Conservation (phyloP, 1,140 invertebrate species). For the Diabrotica undecimpunctata region DNA sequence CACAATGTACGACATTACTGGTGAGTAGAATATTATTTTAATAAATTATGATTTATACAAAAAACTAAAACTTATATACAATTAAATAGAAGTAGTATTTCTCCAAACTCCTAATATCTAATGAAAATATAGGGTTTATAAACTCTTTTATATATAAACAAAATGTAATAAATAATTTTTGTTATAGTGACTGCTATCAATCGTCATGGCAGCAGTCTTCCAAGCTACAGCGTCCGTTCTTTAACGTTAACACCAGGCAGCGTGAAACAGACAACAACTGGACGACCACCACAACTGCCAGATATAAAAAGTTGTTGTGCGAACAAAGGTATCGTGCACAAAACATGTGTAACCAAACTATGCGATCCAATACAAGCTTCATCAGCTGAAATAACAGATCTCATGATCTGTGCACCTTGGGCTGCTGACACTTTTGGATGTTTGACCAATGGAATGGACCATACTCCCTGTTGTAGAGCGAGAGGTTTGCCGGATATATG, state of each 20-base stretch:
- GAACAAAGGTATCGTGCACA: conserved; percentile 66
- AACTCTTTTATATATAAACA: no score
- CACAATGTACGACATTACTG: conserved; percentile 76
- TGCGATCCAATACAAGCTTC: conserved; percentile 68
- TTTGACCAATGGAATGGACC: conserved; percentile 74
- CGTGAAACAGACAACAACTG: conserved; percentile 52
- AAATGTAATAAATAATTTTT: no score
- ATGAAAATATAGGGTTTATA: not conserved
- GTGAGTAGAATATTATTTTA: not conserved
- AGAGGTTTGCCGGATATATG: conserved; percentile 70
- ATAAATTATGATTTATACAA: no score
- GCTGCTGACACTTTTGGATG: conserved; percentile 74
- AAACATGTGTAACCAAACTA: conserved; percentile 70
- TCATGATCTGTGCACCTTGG: conserved; percentile 85
- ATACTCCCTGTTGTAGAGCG: conserved; percentile 72
- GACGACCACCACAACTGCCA: conserved; percentile 59
- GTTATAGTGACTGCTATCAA: conserved; percentile 62
- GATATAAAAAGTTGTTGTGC: conserved; percentile 71
- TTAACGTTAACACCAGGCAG: conserved; percentile 62
- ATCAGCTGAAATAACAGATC: conserved; percentile 61
- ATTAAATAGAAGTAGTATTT: no score
- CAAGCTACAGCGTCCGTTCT: conserved; percentile 65
- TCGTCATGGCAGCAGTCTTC: conserved; percentile 68
- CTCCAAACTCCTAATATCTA: no score
- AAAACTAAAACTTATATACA: no score